A percentile compares a stretch with the other conserved stretches of the same genome.
These are phyloP conservation scores for Ichneumon xanthorius DNA, from an alignment of 2,888 invertebrate species.

Conservation along the genomic window DNA sequence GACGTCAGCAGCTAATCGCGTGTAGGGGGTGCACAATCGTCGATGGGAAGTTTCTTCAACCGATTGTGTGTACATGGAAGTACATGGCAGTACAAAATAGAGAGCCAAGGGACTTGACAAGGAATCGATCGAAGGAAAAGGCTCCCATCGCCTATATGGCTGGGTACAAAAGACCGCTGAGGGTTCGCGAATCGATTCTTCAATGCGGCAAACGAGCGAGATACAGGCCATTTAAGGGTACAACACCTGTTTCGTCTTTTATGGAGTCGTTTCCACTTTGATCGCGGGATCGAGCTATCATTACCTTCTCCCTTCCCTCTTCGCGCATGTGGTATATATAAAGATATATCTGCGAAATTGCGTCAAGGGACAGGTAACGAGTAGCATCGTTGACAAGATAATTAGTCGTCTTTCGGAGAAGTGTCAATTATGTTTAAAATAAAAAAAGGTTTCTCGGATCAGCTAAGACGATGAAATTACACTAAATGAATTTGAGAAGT, in stretches of 20 bases:
- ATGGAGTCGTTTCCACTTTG: conserved; percentile 68
- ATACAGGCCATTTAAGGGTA: conserved; percentile 75
- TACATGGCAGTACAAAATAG: conserved; percentile 59
- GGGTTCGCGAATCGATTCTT: conserved; percentile 70
- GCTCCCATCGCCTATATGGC: conserved; percentile 54
- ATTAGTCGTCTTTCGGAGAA: conserved; percentile 48
- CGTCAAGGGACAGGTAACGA: conserved; percentile 55
- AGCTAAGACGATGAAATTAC: not conserved
- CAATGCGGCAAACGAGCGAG: conserved; percentile 69
- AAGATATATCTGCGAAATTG: conserved; percentile 50
- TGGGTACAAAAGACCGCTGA: conserved; percentile 14
- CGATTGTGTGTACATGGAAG: conserved; percentile 23
- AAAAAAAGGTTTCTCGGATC: not conserved
- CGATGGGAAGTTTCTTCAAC: conserved; percentile 41
- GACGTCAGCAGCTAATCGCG: conserved; percentile 13
- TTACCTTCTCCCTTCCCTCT: conserved; percentile 13
- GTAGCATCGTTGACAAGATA: conserved; percentile 47
- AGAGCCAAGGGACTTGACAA: conserved; percentile 41
- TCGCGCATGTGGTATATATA: conserved; percentile 34
- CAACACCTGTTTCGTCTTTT: conserved; percentile 80
- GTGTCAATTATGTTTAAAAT: not conserved
- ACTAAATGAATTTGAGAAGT: not conserved
- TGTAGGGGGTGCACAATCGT: conserved; percentile 57
- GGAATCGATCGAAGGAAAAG: conserved; percentile 55
- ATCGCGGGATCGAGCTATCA: conserved; percentile 18